Evolutionary conservation across 2,113 vertebrate species (phyloP).

Genomic region (Phocoena phocoena): DNA sequence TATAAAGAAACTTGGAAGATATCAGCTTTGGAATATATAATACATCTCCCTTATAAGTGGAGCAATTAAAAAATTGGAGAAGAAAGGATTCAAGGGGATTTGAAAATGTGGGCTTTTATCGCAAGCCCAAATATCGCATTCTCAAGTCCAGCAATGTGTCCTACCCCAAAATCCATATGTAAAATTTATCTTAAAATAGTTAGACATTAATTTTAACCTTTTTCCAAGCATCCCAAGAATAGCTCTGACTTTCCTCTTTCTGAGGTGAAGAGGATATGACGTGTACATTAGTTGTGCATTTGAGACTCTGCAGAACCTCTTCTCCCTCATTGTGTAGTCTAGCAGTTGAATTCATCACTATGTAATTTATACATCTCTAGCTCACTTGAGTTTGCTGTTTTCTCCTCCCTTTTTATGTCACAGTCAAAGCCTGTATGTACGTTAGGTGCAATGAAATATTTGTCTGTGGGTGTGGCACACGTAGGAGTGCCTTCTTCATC

Average conservation of each 20-base stretch:
- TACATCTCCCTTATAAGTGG: background rate
- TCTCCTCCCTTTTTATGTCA: background rate
- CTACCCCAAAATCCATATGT: background rate
- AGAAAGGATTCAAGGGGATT: background rate
- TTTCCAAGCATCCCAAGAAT: background rate
- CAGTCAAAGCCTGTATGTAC: background rate
- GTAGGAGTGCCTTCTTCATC: background rate
- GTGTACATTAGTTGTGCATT: background rate
- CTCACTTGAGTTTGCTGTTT: constrained; percentile 13
- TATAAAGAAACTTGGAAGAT: constrained; percentile 17
- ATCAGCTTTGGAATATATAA: constrained; percentile 13
- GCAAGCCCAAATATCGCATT: background rate
- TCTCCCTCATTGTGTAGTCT: background rate
- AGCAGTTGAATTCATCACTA: background rate
- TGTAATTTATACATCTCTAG: background rate
- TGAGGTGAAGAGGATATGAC: background rate
- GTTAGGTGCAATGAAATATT: background rate
- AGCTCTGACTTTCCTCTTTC: constrained; percentile 14
- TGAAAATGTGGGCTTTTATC: constrained; percentile 1
- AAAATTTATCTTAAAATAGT: background rate
- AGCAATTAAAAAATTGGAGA: background rate
- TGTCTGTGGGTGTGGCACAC: background rate
- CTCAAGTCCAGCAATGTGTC: background rate
- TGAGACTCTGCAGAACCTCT: background rate
- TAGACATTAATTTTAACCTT: constrained; percentile 12